Percentiles rank a stretch among this genome's conserved stretches.
Conservation (phyloP, 2,113 vertebrate genomes). For the Hoplias malabaricus region DNA sequence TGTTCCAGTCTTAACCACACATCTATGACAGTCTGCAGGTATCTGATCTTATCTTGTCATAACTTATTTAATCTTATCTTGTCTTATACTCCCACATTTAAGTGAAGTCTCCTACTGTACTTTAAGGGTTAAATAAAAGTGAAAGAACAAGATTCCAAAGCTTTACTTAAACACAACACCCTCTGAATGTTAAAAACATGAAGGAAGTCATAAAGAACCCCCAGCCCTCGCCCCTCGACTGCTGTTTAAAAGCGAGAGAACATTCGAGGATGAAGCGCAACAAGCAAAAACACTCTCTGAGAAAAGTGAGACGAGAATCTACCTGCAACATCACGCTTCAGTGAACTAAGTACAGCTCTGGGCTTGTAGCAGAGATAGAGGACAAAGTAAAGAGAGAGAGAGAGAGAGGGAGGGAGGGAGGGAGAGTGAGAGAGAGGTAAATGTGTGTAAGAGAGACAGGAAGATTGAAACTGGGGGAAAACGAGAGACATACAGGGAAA, state of each 20-base stretch:
- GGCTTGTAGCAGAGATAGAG: conserved; percentile 60
- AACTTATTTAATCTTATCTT: too few species aligned
- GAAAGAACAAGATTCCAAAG: conserved; percentile 38
- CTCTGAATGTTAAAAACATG: not conserved
- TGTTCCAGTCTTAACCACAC: too few species aligned
- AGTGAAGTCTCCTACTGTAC: too few species aligned
- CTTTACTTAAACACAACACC: conserved; percentile 25
- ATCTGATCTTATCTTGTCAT: too few species aligned
- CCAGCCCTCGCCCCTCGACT: not conserved
- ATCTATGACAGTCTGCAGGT: too few species aligned
- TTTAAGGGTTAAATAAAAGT: too few species aligned
- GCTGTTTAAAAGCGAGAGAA: conserved; percentile 2
- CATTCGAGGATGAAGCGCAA: conserved; percentile 31
- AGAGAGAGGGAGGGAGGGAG: not conserved
- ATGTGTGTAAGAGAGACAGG: too few species aligned
- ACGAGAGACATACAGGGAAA: too few species aligned
- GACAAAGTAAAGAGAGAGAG: not conserved
- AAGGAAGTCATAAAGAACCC: not conserved
- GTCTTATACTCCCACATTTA: too few species aligned
- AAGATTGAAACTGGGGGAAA: too few species aligned
- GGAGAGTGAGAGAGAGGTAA: not conserved
- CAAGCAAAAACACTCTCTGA: conserved; percentile 46
- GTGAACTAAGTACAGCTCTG: conserved; percentile 72
- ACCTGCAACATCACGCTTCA: conserved; percentile 69
- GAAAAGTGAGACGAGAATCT: conserved; percentile 57